A percentile compares a stretch with the other conserved stretches of the same genome.
Evolutionary conservation across 2,797 vertebrate species (phyloP).

Genomic region (Hyperoplus lanceolatus): DNA sequence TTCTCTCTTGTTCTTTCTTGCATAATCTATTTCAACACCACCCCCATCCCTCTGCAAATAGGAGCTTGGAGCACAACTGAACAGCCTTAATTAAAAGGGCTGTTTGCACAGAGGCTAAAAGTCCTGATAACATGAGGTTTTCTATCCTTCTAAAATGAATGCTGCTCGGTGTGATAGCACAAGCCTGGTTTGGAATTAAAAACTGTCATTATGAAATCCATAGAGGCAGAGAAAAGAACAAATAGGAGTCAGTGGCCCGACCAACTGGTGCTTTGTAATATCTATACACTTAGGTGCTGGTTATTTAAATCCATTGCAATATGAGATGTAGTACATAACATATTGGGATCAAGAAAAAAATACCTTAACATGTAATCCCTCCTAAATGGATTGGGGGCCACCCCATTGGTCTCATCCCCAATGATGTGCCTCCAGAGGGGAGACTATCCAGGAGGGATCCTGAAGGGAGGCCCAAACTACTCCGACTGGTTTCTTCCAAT

Average conservation of each 20-base stretch:
- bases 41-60: conserved; percentile 59
- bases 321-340: neutral
- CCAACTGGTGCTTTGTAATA: conserved; percentile 4
- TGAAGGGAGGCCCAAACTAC: neutral
- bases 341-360: neutral
- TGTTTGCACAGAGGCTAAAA: conserved; percentile 75
- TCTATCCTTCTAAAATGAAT: conserved; percentile 63
- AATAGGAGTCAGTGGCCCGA: conserved; percentile 27
- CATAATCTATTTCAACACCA: conserved; percentile 43
- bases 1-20: conserved; percentile 38
- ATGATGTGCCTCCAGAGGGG: neutral
- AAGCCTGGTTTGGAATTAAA: conserved; percentile 58
- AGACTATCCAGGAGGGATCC: neutral
- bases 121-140: conserved; percentile 71
- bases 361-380: neutral
- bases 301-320: conserved; percentile 31
- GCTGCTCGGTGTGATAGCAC: conserved; percentile 58
- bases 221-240: conserved; percentile 32
- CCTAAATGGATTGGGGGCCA: neutral
- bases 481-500: neutral
- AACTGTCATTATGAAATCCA: conserved; percentile 53
- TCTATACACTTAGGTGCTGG: conserved; percentile 3
- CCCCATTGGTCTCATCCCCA: neutral
- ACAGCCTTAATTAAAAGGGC: conserved; percentile 76
- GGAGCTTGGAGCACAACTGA: conserved; percentile 63